Evolutionary conservation across 1,140 invertebrate genomes (phyloP).

Genomic region (Hermetia illucens): DNA sequence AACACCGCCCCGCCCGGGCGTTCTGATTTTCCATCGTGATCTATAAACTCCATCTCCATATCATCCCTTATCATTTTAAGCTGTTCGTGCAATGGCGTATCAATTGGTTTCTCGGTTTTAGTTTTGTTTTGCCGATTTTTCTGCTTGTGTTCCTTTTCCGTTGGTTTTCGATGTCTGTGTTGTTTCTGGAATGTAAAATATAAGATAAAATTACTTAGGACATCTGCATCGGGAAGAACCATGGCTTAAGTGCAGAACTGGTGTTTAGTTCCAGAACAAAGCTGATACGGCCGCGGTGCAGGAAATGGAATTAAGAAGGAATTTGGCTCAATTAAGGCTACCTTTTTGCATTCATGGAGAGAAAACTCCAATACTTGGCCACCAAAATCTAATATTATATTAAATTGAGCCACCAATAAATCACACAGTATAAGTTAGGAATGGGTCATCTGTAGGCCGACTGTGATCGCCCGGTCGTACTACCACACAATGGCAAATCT

Average conservation of each 20-base stretch:
- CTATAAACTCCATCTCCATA: slow-evolving; percentile 24
- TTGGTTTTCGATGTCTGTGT: slow-evolving; percentile 22
- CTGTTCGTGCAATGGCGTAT: slow-evolving; percentile 19
- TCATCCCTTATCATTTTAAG: slow-evolving; percentile 15
- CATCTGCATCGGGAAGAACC: neutral
- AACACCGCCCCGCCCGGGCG: slow-evolving; percentile 68
- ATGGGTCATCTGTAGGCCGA: too few relatives aligned
- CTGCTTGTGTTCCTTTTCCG: slow-evolving; percentile 9
- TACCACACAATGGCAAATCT: too few relatives aligned
- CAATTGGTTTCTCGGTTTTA: slow-evolving; percentile 19
- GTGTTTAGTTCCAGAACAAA: too few relatives aligned
- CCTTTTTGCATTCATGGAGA: too few relatives aligned
- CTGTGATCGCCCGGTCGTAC: too few relatives aligned
- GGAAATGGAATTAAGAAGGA: too few relatives aligned
- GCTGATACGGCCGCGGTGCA: too few relatives aligned
- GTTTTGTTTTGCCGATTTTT: slow-evolving; percentile 4
- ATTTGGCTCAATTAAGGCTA: too few relatives aligned
- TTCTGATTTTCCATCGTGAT: slow-evolving; percentile 45
- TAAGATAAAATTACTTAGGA: neutral
- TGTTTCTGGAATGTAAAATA: slow-evolving; percentile 14
- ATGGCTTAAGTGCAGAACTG: neutral
- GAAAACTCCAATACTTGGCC: too few relatives aligned
- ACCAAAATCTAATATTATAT: too few relatives aligned
- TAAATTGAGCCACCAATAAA: too few relatives aligned
- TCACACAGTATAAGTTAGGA: too few relatives aligned